phyloP scores from a whole-genome alignment of 2,797 vertebrate species.

The Meriones psammophilus region DNA sequence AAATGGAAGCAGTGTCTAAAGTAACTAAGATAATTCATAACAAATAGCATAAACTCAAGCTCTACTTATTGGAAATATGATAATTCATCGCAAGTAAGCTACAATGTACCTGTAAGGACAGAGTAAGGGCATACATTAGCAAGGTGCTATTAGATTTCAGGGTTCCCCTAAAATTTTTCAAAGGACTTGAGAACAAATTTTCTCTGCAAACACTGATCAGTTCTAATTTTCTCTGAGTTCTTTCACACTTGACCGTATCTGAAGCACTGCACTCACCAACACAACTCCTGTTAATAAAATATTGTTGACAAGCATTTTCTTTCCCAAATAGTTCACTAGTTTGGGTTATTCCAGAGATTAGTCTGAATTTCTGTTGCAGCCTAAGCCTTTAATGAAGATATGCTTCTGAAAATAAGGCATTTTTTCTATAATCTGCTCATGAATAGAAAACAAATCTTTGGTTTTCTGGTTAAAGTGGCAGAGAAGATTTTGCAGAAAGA shows the following conservation, averaged over 20 bases:
- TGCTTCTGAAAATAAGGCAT: conserved; percentile 80
- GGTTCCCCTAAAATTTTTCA: conserved; percentile 66
- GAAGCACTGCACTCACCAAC: conserved; percentile 67
- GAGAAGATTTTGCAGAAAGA: conserved; percentile 82
- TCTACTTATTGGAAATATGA: conserved; percentile 66
- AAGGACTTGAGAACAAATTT: conserved; percentile 69
- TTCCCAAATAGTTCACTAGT: conserved; percentile 66
- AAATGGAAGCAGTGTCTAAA: conserved; percentile 75
- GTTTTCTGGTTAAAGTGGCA: conserved; percentile 86
- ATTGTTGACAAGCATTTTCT: conserved; percentile 69
- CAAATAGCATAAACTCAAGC: conserved; percentile 75
- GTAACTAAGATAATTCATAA: conserved; percentile 77
- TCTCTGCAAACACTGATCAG: conserved; percentile 61
- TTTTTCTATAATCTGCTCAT: conserved; percentile 75
- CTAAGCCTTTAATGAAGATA: conserved; percentile 71
- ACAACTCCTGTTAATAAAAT: conserved; percentile 69
- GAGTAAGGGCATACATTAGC: conserved; percentile 65
- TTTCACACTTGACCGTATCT: conserved; percentile 70
- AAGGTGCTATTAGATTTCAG: conserved; percentile 68
- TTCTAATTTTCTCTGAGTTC: conserved; percentile 57
- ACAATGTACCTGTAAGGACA: conserved; percentile 63
- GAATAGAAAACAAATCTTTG: conserved; percentile 88
- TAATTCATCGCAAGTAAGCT: conserved; percentile 62
- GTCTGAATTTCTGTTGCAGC: conserved; percentile 72
- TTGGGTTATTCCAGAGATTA: conserved; percentile 69